Evolutionary conservation across 2,113 vertebrate genomes (phyloP).

Genomic region (Perccottus glenii): DNA sequence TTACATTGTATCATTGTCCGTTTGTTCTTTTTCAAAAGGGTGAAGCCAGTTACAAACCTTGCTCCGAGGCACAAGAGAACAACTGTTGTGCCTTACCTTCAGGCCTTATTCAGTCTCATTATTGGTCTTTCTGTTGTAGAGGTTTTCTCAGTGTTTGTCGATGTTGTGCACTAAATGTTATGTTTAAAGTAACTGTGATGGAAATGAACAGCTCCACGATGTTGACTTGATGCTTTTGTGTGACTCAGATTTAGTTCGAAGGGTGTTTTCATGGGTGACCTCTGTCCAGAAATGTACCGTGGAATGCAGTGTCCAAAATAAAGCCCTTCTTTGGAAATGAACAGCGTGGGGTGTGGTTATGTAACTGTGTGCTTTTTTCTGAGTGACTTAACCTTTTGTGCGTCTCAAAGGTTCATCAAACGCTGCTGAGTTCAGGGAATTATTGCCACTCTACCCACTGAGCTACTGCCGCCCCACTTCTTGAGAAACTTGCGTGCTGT

Average conservation of each 20-base stretch:
- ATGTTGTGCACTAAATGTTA: slow-evolving; percentile 66
- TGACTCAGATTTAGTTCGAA: slow-evolving; percentile 51
- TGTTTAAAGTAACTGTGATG: slow-evolving; percentile 61
- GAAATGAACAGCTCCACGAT: slow-evolving; percentile 40
- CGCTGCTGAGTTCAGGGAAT: too few species aligned
- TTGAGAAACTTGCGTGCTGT: too few species aligned
- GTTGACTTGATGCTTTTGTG: slow-evolving; percentile 60
- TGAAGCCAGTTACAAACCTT: slow-evolving; percentile 16
- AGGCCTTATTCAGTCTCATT: background rate
- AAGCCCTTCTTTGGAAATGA: slow-evolving; percentile 65
- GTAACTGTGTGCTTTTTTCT: slow-evolving; percentile 21
- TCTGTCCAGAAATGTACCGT: slow-evolving; percentile 65
- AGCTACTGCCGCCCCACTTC: too few species aligned
- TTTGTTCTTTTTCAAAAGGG: slow-evolving; percentile 23
- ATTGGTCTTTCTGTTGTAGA: slow-evolving; percentile 56
- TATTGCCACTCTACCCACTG: too few species aligned
- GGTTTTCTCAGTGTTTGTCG: slow-evolving; percentile 46
- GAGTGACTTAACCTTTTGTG: too few species aligned
- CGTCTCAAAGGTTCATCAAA: too few species aligned
- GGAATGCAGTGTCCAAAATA: slow-evolving; percentile 69
- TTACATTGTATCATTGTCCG: slow-evolving; percentile 27
- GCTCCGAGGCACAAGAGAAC: slow-evolving; percentile 9
- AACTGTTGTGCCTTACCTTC: slow-evolving; percentile 28
- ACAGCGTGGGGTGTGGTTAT: slow-evolving; percentile 21
- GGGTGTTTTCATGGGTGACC: slow-evolving; percentile 60